Evolutionary conservation across 1,140 invertebrate species (phyloP).

Genomic region (Caenorhabditis elegans): DNA sequence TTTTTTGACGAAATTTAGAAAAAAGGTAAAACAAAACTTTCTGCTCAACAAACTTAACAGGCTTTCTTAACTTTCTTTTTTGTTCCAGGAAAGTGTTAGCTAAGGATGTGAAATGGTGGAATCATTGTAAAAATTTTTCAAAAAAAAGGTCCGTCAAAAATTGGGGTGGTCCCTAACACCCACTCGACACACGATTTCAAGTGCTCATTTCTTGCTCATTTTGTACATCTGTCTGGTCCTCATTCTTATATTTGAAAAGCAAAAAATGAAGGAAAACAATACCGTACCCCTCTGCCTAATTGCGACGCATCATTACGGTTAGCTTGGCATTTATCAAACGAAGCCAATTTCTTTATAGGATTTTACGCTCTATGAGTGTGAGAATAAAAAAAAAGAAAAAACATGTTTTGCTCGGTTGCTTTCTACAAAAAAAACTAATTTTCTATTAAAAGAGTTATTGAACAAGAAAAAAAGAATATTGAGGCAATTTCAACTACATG

Average conservation of each 20-base stretch:
- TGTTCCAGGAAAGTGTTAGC: too few species aligned
- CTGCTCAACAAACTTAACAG: too few species aligned
- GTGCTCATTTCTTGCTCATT: constrained; percentile 25
- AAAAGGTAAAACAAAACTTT: too few species aligned
- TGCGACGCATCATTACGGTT: not conserved
- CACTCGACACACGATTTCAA: constrained; percentile 13
- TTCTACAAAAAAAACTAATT: too few species aligned
- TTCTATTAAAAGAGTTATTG: too few species aligned
- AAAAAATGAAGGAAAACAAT: not conserved
- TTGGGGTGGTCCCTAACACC: not conserved
- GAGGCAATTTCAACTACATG: too few species aligned
- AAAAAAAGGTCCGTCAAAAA: not conserved
- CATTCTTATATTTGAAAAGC: not conserved
- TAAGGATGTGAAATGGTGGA: too few species aligned
- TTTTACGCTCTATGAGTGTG: not conserved
- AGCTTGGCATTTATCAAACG: constrained; percentile 8
- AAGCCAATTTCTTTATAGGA: not conserved
- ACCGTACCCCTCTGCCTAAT: not conserved
- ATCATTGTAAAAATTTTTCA: too few species aligned
- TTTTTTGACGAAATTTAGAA: too few species aligned
- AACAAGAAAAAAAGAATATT: too few species aligned
- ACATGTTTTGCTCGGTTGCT: not conserved
- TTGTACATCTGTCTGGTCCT: not conserved
- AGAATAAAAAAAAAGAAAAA: not conserved
- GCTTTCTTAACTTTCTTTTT: too few species aligned